These are phyloP conservation scores for Leptinotarsa texana DNA, from an alignment of 1,140 invertebrate species.

Conservation along the genomic window DNA sequence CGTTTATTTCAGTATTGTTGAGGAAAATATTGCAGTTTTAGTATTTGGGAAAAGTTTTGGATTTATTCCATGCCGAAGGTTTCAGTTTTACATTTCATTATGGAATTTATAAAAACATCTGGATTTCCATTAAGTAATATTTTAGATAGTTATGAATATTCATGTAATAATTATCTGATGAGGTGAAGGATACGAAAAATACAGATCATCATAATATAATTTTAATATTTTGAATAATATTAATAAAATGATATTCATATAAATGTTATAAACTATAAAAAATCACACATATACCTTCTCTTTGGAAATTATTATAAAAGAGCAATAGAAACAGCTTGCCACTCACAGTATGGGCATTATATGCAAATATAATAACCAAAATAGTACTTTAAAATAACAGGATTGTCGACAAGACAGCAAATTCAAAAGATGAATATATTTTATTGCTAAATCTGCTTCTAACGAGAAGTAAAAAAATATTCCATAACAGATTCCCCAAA, in stretches of 20 bases:
- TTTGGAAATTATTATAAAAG: slow-evolving; percentile 52
- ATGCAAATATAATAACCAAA: slow-evolving; percentile 34
- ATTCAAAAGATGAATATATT: slow-evolving; percentile 23
- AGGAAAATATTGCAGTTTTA: no score
- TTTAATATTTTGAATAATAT: slow-evolving; percentile 45
- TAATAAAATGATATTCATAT: slow-evolving; percentile 51
- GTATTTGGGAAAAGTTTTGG: no score
- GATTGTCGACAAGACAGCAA: neutral
- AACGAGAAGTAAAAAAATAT: slow-evolving; percentile 14
- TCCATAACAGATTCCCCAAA: no score
- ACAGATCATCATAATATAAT: slow-evolving; percentile 34
- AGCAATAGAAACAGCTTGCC: slow-evolving; percentile 34
- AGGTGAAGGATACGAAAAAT: no score
- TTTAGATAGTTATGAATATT: no score
- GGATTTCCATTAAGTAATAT: no score
- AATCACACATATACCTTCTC: slow-evolving; percentile 53
- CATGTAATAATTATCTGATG: no score
- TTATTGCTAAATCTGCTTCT: slow-evolving; percentile 4
- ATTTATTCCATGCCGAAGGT: no score
- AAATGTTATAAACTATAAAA: slow-evolving; percentile 50
- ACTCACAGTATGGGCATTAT: slow-evolving; percentile 25
- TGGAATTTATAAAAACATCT: no score
- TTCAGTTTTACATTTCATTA: no score
- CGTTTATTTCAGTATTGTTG: no score
- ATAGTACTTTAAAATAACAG: slow-evolving; percentile 22